Conservation (phyloP, 2,113 vertebrate genomes). For the Bubo bubo region DNA sequence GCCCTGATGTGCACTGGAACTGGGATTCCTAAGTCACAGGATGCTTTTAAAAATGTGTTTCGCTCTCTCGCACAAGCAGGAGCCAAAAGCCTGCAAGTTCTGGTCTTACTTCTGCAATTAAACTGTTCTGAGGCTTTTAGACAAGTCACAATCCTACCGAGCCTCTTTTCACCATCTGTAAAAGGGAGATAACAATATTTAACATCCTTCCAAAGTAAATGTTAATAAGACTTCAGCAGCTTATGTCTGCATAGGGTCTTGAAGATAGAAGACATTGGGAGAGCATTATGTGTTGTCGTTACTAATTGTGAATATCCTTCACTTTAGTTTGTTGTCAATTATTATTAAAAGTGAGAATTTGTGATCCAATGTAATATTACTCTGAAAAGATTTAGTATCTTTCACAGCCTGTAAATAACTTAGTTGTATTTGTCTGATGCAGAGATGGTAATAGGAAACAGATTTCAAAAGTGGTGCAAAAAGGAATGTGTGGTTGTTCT, state of each 20-base stretch:
- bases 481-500: conserved; percentile 61
- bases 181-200: conserved; percentile 41
- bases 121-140: conserved; percentile 12
- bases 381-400: conserved; percentile 68
- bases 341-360: conserved; percentile 69
- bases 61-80: not conserved
- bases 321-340: conserved; percentile 51
- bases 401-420: conserved; percentile 73
- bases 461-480: conserved; percentile 58
- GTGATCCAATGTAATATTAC: conserved; percentile 58
- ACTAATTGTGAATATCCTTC: conserved; percentile 58
- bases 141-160: conserved; percentile 31
- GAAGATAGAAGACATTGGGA: conserved; percentile 38
- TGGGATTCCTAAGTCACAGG: conserved; percentile 22
- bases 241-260: not conserved
- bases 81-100: conserved; percentile 9
- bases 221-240: conserved; percentile 38
- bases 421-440: conserved; percentile 65
- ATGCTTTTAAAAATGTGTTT: conserved; percentile 41
- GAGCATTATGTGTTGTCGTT: conserved; percentile 35
- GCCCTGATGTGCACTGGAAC: conserved; percentile 13
- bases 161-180: conserved; percentile 56
- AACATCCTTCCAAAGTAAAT: conserved; percentile 39
- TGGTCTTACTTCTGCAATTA: conserved; percentile 52
- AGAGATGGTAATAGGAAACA: conserved; percentile 64